A percentile compares a stretch with the other conserved stretches of the same genome.
These are phyloP conservation scores for Nesometra sesokonis DNA, from an alignment of 35 echinoderm and acorn worm genomes.

Conservation along the genomic window DNA sequence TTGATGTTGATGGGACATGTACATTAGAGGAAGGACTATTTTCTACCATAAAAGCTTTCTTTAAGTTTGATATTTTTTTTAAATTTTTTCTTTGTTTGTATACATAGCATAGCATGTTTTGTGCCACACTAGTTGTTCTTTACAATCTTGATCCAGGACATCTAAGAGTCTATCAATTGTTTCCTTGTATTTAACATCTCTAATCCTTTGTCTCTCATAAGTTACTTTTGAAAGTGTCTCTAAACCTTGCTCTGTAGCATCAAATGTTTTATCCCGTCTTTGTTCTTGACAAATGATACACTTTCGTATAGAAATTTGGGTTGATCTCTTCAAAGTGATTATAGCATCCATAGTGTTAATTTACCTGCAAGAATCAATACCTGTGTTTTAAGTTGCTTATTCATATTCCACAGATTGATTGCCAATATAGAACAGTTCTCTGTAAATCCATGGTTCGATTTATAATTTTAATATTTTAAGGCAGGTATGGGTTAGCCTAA, in stretches of 20 bases:
- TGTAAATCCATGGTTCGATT: no score
- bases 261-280: not conserved
- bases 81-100: slow-evolving; percentile 1
- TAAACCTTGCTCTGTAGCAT: not conserved
- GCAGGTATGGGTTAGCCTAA: no score
- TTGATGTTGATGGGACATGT: no score
- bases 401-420: no score
- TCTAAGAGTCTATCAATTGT: slow-evolving; percentile 10
- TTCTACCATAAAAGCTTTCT: no score
- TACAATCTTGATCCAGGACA: not conserved
- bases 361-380: no score
- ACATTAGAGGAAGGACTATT: no score
- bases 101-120: slow-evolving; percentile 5
- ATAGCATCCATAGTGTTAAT: slow-evolving; percentile 3
- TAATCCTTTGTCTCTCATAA: not conserved
- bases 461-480: no score
- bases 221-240: not conserved
- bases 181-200: not conserved
- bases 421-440: no score
- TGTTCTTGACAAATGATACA: slow-evolving; percentile 2
- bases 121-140: slow-evolving; percentile 10
- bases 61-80: not conserved
- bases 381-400: no score
- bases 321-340: not conserved
- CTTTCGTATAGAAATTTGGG: not conserved